Evolutionary conservation across 2,888 invertebrate species (phyloP).

Genomic region (Leptothorax acervorum): DNA sequence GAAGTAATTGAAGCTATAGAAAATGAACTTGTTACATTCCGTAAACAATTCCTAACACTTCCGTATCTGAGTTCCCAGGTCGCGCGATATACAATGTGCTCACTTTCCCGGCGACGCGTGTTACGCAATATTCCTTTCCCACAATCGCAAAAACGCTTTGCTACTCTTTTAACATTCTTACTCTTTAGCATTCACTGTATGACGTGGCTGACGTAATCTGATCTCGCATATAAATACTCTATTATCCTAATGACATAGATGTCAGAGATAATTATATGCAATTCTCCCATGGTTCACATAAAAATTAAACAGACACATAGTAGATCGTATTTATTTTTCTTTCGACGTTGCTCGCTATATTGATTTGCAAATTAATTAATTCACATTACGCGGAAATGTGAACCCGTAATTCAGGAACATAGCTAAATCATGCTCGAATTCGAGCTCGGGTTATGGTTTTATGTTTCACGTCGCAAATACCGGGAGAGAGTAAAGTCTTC

Average conservation of each 20-base stretch:
- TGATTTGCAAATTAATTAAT: conserved; percentile 11
- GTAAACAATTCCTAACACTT: conserved; percentile 48
- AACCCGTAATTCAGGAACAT: not conserved
- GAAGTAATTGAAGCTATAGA: conserved; percentile 7
- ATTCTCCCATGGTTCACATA: not conserved
- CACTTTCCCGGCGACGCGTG: conserved; percentile 56
- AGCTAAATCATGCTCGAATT: not conserved
- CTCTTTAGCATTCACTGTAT: conserved; percentile 1
- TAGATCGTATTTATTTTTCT: not conserved
- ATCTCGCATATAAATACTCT: not conserved
- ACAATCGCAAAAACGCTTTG: conserved; percentile 61
- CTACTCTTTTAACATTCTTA: conserved; percentile 41
- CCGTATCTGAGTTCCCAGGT: conserved; percentile 57
- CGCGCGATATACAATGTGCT: conserved; percentile 60
- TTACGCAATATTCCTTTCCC: conserved; percentile 70
- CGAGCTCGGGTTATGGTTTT: not conserved
- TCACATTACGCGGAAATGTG: not conserved
- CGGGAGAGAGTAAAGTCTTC: not conserved
- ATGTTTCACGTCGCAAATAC: not conserved
- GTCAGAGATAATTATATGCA: not conserved
- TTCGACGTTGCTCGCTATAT: not conserved
- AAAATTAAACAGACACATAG: not conserved
- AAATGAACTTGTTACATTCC: conserved; percentile 22
- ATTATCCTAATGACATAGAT: conserved; percentile 21
- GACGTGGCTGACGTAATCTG: conserved; percentile 29